Evolutionary conservation across 2,888 invertebrate species (phyloP).

Genomic region (Napeogenes sylphis): DNA sequence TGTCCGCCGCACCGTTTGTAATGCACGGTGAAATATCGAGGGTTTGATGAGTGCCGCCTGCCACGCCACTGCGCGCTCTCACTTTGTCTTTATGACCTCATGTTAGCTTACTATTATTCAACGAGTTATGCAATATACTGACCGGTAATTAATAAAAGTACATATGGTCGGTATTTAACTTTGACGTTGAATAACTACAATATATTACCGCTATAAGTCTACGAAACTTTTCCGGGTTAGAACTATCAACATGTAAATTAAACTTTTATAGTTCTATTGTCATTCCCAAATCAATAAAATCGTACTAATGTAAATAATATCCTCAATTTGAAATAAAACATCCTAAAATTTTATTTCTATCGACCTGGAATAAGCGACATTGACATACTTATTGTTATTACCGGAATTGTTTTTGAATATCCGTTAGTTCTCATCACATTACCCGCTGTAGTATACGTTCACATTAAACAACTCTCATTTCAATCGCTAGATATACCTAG

Average conservation of each 20-base stretch:
- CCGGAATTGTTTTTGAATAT: no score
- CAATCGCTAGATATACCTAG: not conserved
- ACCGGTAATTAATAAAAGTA: slow-evolving; percentile 4
- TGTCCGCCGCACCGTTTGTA: slow-evolving; percentile 61
- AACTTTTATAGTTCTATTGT: not conserved
- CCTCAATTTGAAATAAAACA: not conserved
- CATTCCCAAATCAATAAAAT: slow-evolving; percentile 4
- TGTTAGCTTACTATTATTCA: slow-evolving; percentile 29
- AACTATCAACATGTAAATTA: not conserved
- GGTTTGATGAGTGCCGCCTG: slow-evolving; percentile 51
- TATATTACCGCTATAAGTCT: not conserved
- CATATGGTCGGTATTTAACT: slow-evolving; percentile 3
- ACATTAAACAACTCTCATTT: no score
- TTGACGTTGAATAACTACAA: not conserved
- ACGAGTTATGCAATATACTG: slow-evolving; percentile 21
- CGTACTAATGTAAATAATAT: not conserved
- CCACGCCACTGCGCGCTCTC: slow-evolving; percentile 36
- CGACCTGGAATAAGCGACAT: no score
- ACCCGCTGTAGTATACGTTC: no score
- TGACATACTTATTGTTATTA: no score
- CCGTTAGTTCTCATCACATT: not conserved
- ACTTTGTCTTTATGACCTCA: slow-evolving; percentile 50
- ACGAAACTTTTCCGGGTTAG: not conserved
- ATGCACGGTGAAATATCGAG: slow-evolving; percentile 67
- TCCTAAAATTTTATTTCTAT: not conserved